These are phyloP conservation scores for Oceanodroma tethys DNA, from an alignment of 2,113 vertebrate species.

Conservation along the genomic window DNA sequence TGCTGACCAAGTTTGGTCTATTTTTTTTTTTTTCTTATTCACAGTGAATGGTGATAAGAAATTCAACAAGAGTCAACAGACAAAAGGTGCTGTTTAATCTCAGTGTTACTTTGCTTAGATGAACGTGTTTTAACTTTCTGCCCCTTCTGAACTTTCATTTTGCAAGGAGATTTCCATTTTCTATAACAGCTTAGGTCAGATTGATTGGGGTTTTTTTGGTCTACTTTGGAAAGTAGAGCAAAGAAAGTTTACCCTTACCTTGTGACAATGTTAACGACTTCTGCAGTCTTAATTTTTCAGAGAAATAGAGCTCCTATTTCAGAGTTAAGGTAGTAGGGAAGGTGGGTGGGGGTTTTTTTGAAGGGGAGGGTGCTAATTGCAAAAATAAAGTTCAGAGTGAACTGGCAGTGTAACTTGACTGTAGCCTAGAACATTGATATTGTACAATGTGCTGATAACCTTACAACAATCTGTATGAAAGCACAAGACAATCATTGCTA, in stretches of 20 bases:
- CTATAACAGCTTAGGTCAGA: not conserved
- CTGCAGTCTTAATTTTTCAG: not conserved
- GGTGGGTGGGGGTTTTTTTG: not conserved
- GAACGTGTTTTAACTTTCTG: not conserved
- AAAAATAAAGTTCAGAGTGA: not conserved
- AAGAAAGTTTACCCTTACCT: not conserved
- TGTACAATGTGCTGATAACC: not conserved
- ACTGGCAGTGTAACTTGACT: not conserved
- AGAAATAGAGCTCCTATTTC: not conserved
- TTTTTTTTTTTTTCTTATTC: not conserved
- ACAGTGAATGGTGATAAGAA: not conserved
- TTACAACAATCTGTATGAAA: not conserved
- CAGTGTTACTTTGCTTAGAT: not conserved
- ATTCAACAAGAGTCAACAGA: not conserved
- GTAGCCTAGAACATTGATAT: not conserved
- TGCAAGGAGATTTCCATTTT: not conserved
- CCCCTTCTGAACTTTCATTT: not conserved
- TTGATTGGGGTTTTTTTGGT: not conserved
- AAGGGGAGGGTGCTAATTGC: not conserved
- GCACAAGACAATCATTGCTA: not conserved
- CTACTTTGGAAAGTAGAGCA: not conserved
- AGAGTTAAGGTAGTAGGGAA: not conserved
- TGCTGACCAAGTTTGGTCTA: not conserved
- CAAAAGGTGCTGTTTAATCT: not conserved
- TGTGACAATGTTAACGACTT: not conserved